A percentile compares a stretch with the other conserved stretches of the same genome.
These are phyloP conservation scores for Lepidurus couesii DNA, from an alignment of 1,140 invertebrate species.

Conservation along the genomic window DNA sequence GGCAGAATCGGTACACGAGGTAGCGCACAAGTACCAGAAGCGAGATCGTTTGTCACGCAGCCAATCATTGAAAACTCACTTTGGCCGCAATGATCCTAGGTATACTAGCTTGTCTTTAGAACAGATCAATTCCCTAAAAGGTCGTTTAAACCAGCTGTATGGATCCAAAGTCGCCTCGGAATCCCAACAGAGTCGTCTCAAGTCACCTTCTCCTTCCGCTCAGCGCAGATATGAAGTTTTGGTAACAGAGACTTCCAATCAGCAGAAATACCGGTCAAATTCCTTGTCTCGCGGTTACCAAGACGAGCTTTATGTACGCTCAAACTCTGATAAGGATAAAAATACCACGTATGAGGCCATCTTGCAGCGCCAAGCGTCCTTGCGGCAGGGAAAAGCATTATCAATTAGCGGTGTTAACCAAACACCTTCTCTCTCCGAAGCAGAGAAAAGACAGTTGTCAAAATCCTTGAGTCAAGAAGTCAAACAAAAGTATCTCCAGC, in stretches of 20 bases:
- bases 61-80: slow-evolving; percentile 7
- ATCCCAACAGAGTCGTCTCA: neutral
- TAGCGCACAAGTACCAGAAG: slow-evolving; percentile 18
- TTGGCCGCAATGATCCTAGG: slow-evolving; percentile 22
- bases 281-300: neutral
- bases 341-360: neutral
- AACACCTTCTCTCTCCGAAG: slow-evolving; percentile 49
- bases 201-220: neutral
- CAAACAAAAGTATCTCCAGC: slow-evolving; percentile 25
- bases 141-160: slow-evolving; percentile 75
- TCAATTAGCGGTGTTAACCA: slow-evolving; percentile 33
- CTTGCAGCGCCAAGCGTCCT: slow-evolving; percentile 32
- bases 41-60: slow-evolving; percentile 6
- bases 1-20: slow-evolving; percentile 41
- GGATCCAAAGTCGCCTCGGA: slow-evolving; percentile 30
- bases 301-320: neutral
- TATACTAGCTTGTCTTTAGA: slow-evolving; percentile 79
- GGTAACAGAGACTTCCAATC: neutral
- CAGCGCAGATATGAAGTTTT: neutral
- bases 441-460: slow-evolving; percentile 64
- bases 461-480: slow-evolving; percentile 65
- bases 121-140: slow-evolving; percentile 72
- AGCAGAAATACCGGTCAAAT: neutral
- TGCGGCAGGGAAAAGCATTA: slow-evolving; percentile 36
- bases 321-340: neutral